Evolutionary conservation across 2,888 invertebrate species (phyloP), one percentile per base, ranked within the genome.

Genomic region (Reticulitermes lucifugus): DNA sequence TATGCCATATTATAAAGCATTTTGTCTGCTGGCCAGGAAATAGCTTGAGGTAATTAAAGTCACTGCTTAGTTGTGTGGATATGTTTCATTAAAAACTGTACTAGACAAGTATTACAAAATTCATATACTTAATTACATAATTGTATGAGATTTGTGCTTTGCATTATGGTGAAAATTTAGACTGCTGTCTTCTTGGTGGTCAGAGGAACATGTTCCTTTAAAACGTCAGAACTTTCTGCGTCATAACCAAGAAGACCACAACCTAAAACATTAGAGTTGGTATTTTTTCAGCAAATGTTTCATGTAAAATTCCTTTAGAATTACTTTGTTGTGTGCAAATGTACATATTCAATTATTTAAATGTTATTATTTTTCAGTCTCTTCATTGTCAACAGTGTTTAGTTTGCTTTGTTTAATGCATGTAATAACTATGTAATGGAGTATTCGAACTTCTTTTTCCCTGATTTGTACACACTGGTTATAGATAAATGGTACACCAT

Each of bases 1-100:
- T 73, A 41, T 73, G 73, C 73, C 25, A 29, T 73, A 41, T 41
- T 21, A 73, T 73, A 21, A 73, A 73, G 41, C 73, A 41, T 73
- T 73, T 73, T 18, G 10, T 73, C 73, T 73, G 73, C 73, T 73
- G 73, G 41, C 73, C 73, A 73, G 73, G 73, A 73, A 73, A 41
- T 73, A 73, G 73, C 73, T 73, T 73, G 0, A 41, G 29, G 41
- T 73, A 12, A 73, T 21, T 73, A 29, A 25, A 73, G 73, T 41
- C 21, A 14, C 22, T 41, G 21, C 73, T 41, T 73, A 21, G 25
- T 21, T 73, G 4, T 73, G 73, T 73, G 18, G 25, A 14, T 73
- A 41, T 73, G 41, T 41, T 73, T 73, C 18, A 18, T 73, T 6
- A 41, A 35, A 73, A 41, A 73, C 7, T 73, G 6, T 41, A 21